Base-by-base conservation (phyloP, 23 tunicate genomes). In the Ascidia mentula region DNA sequence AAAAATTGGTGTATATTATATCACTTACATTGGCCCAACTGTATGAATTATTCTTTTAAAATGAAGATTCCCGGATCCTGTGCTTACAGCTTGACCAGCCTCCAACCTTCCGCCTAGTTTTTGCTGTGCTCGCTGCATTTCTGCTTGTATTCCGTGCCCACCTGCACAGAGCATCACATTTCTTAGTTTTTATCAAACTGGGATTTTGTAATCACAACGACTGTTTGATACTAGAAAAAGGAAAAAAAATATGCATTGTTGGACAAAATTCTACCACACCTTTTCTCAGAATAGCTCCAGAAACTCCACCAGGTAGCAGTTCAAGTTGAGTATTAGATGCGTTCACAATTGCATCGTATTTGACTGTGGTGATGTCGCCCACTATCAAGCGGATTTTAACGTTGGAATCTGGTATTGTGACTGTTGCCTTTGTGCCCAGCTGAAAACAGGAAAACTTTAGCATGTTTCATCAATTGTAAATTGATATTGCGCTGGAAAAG, bases 301-400 rank as follows among this genome's bases (percentile, higher is more conserved):
- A 84, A 26, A 89, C 69, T 59, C 95, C 95, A 0, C 74, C 77
- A 33, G 78, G 70, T 20, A 75, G 40, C 13, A 89, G 69, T 46
- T 77, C 75, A 5, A 89, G 78, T 37, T 84, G 42, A 13, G 73
- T 80, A 71, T 90, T 90, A 8, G 89, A 85, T 34, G 86, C 60
- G 45, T 90, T 90, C 22, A 90, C 96, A 3, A 90, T 90, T 17
- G 88, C 89, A 73, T 90, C 96, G 80, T 89, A 80, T 6, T 75
- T 40, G 26, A 59, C 77, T 24, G 69, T 42, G 30, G 86, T 85
- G 79, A 90, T 85, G 79, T 90, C 85, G n/a, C 69, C 40, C 42
- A 75, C 65, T 69, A 88, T 20, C 13, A 90, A 80, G 31, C 69
- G 42, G 45, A 90, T 33, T 18, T 31, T 39, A 6, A 85, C 86